Evolutionary conservation across 2,113 vertebrate genomes (phyloP), one percentile per base, ranked within the genome.

Genomic region (Poeciliopsis prolifica): DNA sequence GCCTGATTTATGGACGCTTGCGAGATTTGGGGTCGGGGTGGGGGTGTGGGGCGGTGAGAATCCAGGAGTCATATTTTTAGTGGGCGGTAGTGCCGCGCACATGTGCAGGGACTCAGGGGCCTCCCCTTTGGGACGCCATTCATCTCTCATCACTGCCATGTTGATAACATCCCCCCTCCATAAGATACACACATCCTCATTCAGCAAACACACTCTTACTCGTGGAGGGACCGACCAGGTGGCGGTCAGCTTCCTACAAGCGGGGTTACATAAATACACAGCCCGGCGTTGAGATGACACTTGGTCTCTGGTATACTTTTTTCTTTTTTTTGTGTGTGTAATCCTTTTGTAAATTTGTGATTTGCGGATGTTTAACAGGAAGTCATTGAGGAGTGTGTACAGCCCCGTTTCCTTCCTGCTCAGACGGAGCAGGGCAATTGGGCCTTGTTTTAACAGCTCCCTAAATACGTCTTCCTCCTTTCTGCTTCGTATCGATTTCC

Each of bases 111-210:
- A 83, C 90, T 92, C 81, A 75, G 42, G 81, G 40, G 24, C 63
- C 31, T 68, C 78, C 91, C 81, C 77, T 37, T 14, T 30, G 89
- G 92, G 92, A 90, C 68, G 42, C 89, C 84, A 91, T 93, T 90
- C 92, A 89, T 94, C 92, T 89, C 91, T 92, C 92, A 94, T 93
- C 91, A 77, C 90, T 74, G 80, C 88, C 88, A 84, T 86, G 91
- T 89, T 92, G 93, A 94, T 94, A 94, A 94, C 93, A 94, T 93
- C 93, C 92, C 92, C 92, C 89, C 84, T 88, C 84, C 72, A 64
- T 78, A 54, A 48, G 77, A 87, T 63, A 81, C 90, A 89, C 86
- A 87, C 86, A 83, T 86, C 77, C 22, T 77, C 68, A 74, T 78
- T 78, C 40, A 84, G 81, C 69, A 54, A 75, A 33, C 65, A 37